These are phyloP conservation scores for Pseudococcus viburni DNA, from an alignment of 2,888 invertebrate genomes.

Conservation along the genomic window DNA sequence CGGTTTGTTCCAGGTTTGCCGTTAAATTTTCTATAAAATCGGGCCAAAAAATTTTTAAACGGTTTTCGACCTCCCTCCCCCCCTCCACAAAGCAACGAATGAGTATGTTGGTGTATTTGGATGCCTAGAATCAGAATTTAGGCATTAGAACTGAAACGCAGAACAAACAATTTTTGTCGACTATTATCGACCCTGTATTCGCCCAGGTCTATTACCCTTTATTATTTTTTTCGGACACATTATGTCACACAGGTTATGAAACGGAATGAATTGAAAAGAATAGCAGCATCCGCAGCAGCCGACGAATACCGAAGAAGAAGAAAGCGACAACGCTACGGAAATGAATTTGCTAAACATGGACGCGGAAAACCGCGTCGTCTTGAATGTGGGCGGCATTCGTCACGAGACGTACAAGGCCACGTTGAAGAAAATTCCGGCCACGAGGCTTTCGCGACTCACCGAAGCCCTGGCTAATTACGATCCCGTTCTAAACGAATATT, in stretches of 20 bases:
- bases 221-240: not conserved
- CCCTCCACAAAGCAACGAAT: too few relatives aligned
- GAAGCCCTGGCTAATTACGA: slow-evolving; percentile 92
- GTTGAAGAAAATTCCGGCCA: slow-evolving; percentile 91
- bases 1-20: too few relatives aligned
- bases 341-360: slow-evolving; percentile 75
- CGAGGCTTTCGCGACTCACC: slow-evolving; percentile 84
- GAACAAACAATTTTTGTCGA: too few relatives aligned
- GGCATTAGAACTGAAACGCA: too few relatives aligned
- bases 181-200: too few relatives aligned
- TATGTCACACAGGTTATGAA: slow-evolving; percentile 51
- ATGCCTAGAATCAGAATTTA: too few relatives aligned
- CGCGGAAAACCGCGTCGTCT: slow-evolving; percentile 92
- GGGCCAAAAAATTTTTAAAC: too few relatives aligned
- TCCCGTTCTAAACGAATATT: slow-evolving; percentile 90
- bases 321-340: slow-evolving; percentile 5
- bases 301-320: slow-evolving; percentile 45
- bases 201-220: too few relatives aligned
- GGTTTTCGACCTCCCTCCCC: too few relatives aligned
- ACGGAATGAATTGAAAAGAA: slow-evolving; percentile 51
- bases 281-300: slow-evolving; percentile 58
- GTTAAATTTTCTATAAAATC: too few relatives aligned
- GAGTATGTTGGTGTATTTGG: too few relatives aligned
- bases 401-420: slow-evolving; percentile 84
- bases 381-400: slow-evolving; percentile 94